Evolutionary conservation across 1,140 invertebrate species (phyloP).

Genomic region (Drosophila rhopaloa): DNA sequence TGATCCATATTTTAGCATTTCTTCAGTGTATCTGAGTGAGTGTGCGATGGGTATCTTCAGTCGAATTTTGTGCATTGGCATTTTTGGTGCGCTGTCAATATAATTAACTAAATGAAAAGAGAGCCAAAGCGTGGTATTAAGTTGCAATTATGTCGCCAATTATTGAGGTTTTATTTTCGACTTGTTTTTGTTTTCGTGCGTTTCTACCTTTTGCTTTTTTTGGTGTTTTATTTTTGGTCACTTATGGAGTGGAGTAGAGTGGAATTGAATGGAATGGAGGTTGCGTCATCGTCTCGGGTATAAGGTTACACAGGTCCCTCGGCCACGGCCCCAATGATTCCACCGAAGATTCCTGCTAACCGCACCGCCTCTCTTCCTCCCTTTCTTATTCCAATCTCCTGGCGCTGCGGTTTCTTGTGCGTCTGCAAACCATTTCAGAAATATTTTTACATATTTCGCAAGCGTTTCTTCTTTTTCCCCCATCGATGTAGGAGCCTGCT

Average conservation of each 20-base stretch:
- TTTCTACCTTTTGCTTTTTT: conserved; percentile 28
- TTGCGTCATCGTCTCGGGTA: conserved; percentile 52
- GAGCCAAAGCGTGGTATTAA: conserved; percentile 80
- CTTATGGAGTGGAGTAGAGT: conserved; percentile 31
- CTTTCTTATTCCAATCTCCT: conserved; percentile 9
- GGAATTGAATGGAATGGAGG: conserved; percentile 44
- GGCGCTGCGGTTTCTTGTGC: conserved; percentile 40
- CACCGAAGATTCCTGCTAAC: conserved; percentile 39
- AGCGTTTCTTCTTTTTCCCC: conserved; percentile 31
- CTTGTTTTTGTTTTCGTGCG: conserved; percentile 68
- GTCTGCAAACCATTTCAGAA: conserved; percentile 74
- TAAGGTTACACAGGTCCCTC: conserved; percentile 60
- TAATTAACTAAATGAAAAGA: conserved; percentile 81
- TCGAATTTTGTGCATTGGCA: conserved; percentile 45
- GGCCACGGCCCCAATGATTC: conserved; percentile 25
- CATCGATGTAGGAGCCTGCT: conserved; percentile 57
- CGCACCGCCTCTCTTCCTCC: conserved; percentile 6
- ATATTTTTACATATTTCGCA: conserved; percentile 76
- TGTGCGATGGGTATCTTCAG: conserved; percentile 33
- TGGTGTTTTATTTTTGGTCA: conserved; percentile 35
- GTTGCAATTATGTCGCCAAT: conserved; percentile 83
- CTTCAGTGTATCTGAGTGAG: conserved; percentile 22
- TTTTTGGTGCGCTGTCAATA: conserved; percentile 67
- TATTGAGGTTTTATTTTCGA: conserved; percentile 80
- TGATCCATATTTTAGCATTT: conserved; percentile 33